Percentiles rank a stretch among this genome's conserved stretches.
Evolutionary conservation across 2,113 vertebrate species (phyloP).

Genomic region (Gymnorhina tibicen): DNA sequence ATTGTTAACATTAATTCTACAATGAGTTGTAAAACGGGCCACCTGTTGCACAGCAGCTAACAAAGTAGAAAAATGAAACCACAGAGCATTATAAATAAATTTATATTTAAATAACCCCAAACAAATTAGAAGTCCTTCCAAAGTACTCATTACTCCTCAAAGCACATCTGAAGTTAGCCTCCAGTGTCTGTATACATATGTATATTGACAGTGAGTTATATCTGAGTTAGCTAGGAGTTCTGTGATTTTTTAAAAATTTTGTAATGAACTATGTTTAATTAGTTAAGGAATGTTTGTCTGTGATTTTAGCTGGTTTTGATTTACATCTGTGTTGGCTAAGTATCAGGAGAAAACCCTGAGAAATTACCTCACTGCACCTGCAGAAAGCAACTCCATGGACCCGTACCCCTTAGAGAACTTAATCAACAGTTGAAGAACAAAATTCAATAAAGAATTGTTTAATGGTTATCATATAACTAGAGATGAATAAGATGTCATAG

Average conservation of each 20-base stretch:
- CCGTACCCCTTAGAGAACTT: not conserved
- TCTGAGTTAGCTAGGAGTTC: not conserved
- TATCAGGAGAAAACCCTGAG: not conserved
- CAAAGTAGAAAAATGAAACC: not conserved
- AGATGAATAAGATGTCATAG: not conserved
- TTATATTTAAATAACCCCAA: not conserved
- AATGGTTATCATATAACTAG: not conserved
- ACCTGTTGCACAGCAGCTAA: not conserved
- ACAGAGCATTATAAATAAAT: not conserved
- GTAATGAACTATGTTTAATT: not conserved
- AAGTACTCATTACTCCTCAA: not conserved
- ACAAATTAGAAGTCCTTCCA: not conserved
- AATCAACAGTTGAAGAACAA: not conserved
- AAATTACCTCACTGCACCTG: not conserved
- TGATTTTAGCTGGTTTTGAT: not conserved
- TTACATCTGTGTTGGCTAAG: not conserved
- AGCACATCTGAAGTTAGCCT: not conserved
- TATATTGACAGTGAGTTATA: not conserved
- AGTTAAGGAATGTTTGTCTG: not conserved
- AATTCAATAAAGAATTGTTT: not conserved
- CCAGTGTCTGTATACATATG: not conserved
- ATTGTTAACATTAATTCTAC: not conserved
- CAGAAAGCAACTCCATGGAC: not conserved
- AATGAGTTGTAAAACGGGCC: not conserved
- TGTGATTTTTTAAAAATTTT: fast-evolving